Base-by-base conservation (phyloP, 2,888 invertebrate species). In the Melipona beecheii region DNA sequence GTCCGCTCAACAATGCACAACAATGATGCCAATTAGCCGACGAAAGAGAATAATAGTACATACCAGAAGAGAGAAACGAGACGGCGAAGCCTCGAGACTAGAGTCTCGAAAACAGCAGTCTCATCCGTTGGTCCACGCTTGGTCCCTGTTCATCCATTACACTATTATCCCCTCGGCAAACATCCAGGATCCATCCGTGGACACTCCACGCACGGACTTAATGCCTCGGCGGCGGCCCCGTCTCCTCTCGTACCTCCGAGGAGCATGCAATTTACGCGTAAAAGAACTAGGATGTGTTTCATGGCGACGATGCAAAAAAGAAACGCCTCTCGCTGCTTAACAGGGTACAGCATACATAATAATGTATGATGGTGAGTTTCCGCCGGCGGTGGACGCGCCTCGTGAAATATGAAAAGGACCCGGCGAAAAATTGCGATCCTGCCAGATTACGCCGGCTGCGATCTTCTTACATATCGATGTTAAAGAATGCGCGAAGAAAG, bases 101-200 rank as follows among this genome's bases (percentile, higher is more conserved):
- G 86, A 90, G 86, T 87, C 90, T 91, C 90, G 88, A 91, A 90
- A 90, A 91, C 86, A 85, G 91, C 89, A 90, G 91, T 89, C 88
- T 91, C 90, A 90, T 91, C 90, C 89, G 91, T 91, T 91, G 89
- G 90, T 89, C 88, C 90, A 56, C 65, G 54, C 90, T 27, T 17
- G 89, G 88, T 91, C 89, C 90, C 92, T 91, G 92, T 93, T 91
- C 93, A 92, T 93, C 92, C 92, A 92, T 93, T 92, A 93, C 91
- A 86, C 91, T 93, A 92, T 93, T 93, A 93, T 93, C 93, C 92
- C 87, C 90, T 89, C 83, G 84, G 91, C 92, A 93, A 93, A 93
- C 93, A 91, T 86, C 81, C 87, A 83, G 88, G 87, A 89, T 91
- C 91, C 89, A 91, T 91, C 89, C 90, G 80, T 76, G 76, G 76